phyloP scores from a whole-genome alignment of 2,797 vertebrate species.

The Mallotus villosus region DNA sequence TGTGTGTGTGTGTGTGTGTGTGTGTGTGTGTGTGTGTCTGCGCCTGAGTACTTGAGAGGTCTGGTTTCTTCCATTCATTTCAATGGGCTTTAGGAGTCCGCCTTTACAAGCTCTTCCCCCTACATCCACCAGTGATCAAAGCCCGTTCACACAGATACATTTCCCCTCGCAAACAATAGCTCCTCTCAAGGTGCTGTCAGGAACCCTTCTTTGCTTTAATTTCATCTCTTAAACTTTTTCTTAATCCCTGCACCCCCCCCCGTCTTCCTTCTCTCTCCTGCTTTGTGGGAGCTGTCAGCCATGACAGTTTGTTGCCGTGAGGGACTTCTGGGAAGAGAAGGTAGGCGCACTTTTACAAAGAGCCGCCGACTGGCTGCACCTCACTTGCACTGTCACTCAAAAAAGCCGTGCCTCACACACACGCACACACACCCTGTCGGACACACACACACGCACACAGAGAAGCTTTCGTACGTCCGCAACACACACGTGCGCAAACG shows the following conservation, averaged over 20 bases:
- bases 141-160: slow-evolving; percentile 71
- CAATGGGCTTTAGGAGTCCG: slow-evolving; percentile 61
- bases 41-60: slow-evolving; percentile 36
- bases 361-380: slow-evolving; percentile 73
- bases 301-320: slow-evolving; percentile 80
- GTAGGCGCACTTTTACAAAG: slow-evolving; percentile 78
- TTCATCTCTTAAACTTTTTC: slow-evolving; percentile 80
- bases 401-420: slow-evolving; percentile 35
- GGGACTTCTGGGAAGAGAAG: slow-evolving; percentile 75
- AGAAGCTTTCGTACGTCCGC: slow-evolving; percentile 17
- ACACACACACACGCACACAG: slow-evolving; percentile 19
- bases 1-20: not conserved
- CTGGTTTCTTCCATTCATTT: slow-evolving; percentile 56
- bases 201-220: slow-evolving; percentile 81
- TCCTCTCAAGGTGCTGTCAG: slow-evolving; percentile 80
- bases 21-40: no score
- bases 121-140: slow-evolving; percentile 79
- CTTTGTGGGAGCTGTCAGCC: slow-evolving; percentile 77
- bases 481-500: slow-evolving; percentile 15
- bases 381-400: slow-evolving; percentile 74
- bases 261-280: slow-evolving; percentile 69
- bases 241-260: slow-evolving; percentile 68
- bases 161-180: slow-evolving; percentile 77
- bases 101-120: slow-evolving; percentile 71
- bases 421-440: slow-evolving; percentile 12